Base-by-base conservation (phyloP, 1,140 invertebrate genomes). In the Leptopilina boulardi region DNA sequence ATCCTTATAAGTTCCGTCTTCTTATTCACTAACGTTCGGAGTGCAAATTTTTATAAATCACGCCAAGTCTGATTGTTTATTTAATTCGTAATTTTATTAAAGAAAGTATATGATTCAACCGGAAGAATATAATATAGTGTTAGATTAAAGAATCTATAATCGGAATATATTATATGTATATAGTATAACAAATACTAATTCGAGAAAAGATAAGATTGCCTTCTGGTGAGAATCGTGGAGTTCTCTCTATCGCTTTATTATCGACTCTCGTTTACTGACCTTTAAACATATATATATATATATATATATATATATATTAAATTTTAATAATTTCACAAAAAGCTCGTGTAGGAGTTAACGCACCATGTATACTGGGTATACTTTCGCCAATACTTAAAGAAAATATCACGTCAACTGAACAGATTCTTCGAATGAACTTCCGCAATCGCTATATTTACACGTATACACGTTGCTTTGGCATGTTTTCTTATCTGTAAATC, bases 401-500 rank as follows among this genome's bases (percentile, higher is more conserved):
- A 66, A n/a, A n/a, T 38, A 66, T 30, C 13, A n/a, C 59, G 23
- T 66, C 59, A 66, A 66, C 59, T 1, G 3, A 66, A 34, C 23
- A 66, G 23, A n/a, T 51, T 51, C 15, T 51, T 51, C 15, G 47
- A 51, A 66, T 30, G 23, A 3, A 66, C 11, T 66, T 66, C 59
- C 59, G 59, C 59, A 66, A 66, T 66, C 59, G 15, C 59, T 66
- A 30, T 66, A 66, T 66, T 66, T 66, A 66, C 23, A 19, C 18
- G 21, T 23, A 13, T 30, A 66, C 59, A 66, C 23, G 59, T 30
- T 66, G 23, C 59, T 30, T 66, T 26, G 56, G 23, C 23, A 59
- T 59, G 23, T 30, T 30, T n/a, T 66, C 59, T 26, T 66, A 66
- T 66, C 59, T 66, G 10, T 66, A 66, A 66, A 66, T 66, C 59